Conservation (phyloP, 2,888 invertebrate genomes). For the Acleris sparsana region DNA sequence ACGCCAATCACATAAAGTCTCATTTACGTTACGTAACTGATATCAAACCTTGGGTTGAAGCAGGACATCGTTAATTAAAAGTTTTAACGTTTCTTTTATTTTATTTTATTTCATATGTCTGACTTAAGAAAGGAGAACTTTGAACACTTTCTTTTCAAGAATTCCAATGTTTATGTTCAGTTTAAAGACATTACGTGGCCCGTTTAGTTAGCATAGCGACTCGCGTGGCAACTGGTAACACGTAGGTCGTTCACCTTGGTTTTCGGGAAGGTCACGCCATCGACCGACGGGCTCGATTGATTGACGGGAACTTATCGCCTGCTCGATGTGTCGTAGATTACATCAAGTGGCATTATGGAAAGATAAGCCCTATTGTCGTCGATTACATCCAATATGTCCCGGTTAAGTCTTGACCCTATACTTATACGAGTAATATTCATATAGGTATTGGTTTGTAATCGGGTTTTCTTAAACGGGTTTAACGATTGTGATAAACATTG, state of each 20-base stretch:
- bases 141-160: constrained; percentile 31
- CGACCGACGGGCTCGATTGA: constrained; percentile 32
- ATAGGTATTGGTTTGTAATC: too few species aligned
- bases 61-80: constrained; percentile 34
- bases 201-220: constrained; percentile 22
- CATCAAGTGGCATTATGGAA: constrained; percentile 28
- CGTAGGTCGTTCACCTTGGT: constrained; percentile 39
- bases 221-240: constrained; percentile 13
- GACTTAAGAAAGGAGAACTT: constrained; percentile 1
- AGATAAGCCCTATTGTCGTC: constrained; percentile 25
- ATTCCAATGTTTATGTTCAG: constrained; percentile 20
- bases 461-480: too few species aligned
- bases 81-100: constrained; percentile 20
- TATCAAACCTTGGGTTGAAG: constrained; percentile 4
- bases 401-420: too few species aligned
- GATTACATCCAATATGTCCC: constrained; percentile 8
- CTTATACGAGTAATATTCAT: too few species aligned
- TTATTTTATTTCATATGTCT: constrained; percentile 18
- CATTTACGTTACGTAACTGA: constrained; percentile 13
- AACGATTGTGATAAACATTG: too few species aligned
- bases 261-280: constrained; percentile 37
- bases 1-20: constrained; percentile 29
- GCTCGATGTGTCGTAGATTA: constrained; percentile 34
- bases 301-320: constrained; percentile 35
- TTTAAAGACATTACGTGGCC: constrained; percentile 20